Percentiles rank a stretch among this genome's conserved stretches.
These are phyloP conservation scores for Oscheius sp. DNA, from an alignment of 2,888 invertebrate species.

Conservation along the genomic window DNA sequence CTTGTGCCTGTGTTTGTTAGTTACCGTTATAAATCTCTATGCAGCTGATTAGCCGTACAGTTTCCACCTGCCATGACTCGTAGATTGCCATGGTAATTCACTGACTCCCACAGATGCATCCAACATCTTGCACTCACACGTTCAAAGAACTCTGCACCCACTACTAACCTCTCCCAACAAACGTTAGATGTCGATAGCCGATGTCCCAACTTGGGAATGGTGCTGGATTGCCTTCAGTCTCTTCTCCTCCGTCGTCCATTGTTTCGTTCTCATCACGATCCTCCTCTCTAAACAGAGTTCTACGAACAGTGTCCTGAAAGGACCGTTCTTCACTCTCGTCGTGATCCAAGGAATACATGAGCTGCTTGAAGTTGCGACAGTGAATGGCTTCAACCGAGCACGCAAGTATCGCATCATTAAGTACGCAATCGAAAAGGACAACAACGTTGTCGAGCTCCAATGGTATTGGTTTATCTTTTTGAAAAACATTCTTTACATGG, in stretches of 20 bases:
- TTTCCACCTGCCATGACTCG: too few relatives aligned
- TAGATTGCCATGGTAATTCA: too few relatives aligned
- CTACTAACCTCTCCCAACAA: too few relatives aligned
- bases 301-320: constrained; percentile 10
- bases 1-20: too few relatives aligned
- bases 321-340: constrained; percentile 11
- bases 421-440: constrained; percentile 8
- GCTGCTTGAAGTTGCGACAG: neutral
- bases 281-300: neutral
- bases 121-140: too few relatives aligned
- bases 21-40: too few relatives aligned
- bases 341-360: constrained; percentile 26
- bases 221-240: constrained; percentile 5
- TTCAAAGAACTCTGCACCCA: too few relatives aligned
- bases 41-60: too few relatives aligned
- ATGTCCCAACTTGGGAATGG: constrained; percentile 14
- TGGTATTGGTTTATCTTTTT: constrained; percentile 26
- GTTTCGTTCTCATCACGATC: constrained; percentile 1
- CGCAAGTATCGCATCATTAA: constrained; percentile 16
- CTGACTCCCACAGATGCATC: too few relatives aligned
- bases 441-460: constrained; percentile 3
- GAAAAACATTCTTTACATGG: constrained; percentile 19
- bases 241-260: constrained; percentile 8
- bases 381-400: constrained; percentile 8
- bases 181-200: neutral